Evolutionary conservation across 2,113 vertebrate genomes (phyloP), one percentile per base, ranked within the genome.

Genomic region (Anser cygnoides): DNA sequence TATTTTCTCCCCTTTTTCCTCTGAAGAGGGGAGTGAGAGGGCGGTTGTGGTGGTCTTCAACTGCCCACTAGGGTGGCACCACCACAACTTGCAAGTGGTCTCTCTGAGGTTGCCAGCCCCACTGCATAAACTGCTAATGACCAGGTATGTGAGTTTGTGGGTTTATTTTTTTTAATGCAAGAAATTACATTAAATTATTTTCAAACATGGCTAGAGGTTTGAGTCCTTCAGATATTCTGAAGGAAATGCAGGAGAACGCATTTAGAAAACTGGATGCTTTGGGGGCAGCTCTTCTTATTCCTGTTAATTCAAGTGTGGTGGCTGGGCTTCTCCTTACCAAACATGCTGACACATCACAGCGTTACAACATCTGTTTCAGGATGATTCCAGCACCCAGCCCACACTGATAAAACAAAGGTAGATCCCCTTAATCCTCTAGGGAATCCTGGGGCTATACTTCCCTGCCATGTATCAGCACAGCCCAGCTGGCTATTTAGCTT

Each of bases 81-180:
- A 52, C 50, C 23, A 8, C 4, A 12, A 12, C 22, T 28, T 44
- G 11, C 21, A 67, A 14, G 29, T 11, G 41, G 39, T 26, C 61
- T 55, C 67, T 46, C 31, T 25, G 18, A 11, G 10, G 62, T 44
- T 66, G 28, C 19, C 35, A 33, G 11, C 4, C 89, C n/a, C 17
- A 68, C 12, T 55, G n/a, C 58, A 91, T 35, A 84, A 37, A 29
- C 2, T 33, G 13, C 7, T 46, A 26, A 29, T 29, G 13, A 22
- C 5, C 21, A 59, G 2, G 15, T 29, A 31, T 0, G 0, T 20
- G 23, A 12, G 29, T 35, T 28, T 76, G 14, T 14, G 11, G 5
- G 44, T 43, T 2, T 44, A 22, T 6, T 67, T 23, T 61, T 76
- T 57, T 50, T 3, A 59, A 50, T n/a, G 6, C n/a, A 37, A 75